Conservation (phyloP, 1,140 invertebrate species). For the Drosophila yakuba region DNA sequence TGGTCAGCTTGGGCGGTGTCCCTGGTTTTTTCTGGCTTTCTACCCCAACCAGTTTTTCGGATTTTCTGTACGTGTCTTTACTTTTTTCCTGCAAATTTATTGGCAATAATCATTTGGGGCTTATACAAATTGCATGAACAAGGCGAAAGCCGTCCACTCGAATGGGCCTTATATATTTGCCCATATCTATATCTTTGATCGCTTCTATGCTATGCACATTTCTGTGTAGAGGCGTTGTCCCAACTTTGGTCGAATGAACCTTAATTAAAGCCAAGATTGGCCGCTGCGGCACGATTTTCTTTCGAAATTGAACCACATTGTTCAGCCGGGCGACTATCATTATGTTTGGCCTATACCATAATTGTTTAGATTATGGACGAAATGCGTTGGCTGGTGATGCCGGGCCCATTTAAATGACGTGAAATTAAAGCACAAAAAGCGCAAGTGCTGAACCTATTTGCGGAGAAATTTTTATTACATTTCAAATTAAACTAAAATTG, state of each 20-base stretch:
- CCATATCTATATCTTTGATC: slow-evolving; percentile 21
- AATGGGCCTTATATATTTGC: slow-evolving; percentile 39
- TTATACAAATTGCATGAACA: slow-evolving; percentile 71
- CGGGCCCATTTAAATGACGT: slow-evolving; percentile 27
- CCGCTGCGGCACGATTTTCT: slow-evolving; percentile 65
- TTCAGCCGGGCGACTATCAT: slow-evolving; percentile 49
- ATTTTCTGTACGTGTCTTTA: slow-evolving; percentile 30
- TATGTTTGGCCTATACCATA: slow-evolving; percentile 32
- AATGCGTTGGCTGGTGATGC: slow-evolving; percentile 16
- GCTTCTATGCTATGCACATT: slow-evolving; percentile 30
- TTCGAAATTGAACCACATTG: slow-evolving; percentile 57
- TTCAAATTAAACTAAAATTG: not conserved
- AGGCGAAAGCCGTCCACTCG: slow-evolving; percentile 66
- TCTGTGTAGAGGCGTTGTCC: slow-evolving; percentile 63
- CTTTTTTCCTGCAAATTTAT: slow-evolving; percentile 61
- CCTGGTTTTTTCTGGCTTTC: slow-evolving; percentile 65
- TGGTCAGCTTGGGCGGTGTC: slow-evolving; percentile 58
- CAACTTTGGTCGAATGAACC: slow-evolving; percentile 55
- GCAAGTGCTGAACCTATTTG: not conserved
- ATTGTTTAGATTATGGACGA: slow-evolving; percentile 35
- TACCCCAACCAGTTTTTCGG: slow-evolving; percentile 71
- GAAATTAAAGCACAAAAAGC: slow-evolving; percentile 17
- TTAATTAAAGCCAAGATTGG: slow-evolving; percentile 72
- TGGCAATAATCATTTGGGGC: slow-evolving; percentile 71
- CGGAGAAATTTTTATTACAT: slow-evolving; percentile 1